phyloP scores from a whole-genome alignment of 2,113 vertebrate genomes.

The Coptodon bakossiorum region DNA sequence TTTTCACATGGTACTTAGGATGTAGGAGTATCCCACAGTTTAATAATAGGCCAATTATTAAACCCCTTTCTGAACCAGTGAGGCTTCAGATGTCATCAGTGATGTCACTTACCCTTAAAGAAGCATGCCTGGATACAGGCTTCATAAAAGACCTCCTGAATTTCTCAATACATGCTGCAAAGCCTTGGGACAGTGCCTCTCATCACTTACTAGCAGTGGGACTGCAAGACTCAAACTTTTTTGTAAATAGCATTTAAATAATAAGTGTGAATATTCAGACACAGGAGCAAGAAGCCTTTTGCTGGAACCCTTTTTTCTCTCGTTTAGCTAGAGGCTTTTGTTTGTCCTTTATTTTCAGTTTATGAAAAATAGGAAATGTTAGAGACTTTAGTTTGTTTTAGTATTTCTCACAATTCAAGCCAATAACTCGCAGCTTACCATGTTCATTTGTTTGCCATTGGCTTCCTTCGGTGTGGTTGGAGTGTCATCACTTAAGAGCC shows the following conservation, averaged over 20 bases:
- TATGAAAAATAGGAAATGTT: not conserved
- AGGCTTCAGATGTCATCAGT: not conserved
- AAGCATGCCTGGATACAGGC: not conserved
- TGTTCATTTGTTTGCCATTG: not conserved
- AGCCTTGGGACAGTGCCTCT: not conserved
- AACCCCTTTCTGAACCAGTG: not conserved
- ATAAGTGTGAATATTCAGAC: not conserved
- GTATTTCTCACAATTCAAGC: not conserved
- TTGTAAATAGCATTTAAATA: not conserved
- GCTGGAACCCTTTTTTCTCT: not conserved
- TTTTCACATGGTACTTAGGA: not conserved
- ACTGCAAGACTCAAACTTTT: not conserved
- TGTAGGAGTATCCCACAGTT: not conserved
- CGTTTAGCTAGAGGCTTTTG: not conserved
- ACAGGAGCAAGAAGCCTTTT: not conserved
- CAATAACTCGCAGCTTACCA: not conserved
- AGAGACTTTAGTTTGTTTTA: not conserved
- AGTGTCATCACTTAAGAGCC: not conserved
- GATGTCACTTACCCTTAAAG: not conserved
- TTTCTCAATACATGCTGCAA: rapidly evolving
- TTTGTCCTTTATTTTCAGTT: not conserved
- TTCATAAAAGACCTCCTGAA: not conserved
- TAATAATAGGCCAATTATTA: not conserved
- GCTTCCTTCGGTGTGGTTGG: not conserved
- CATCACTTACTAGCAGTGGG: not conserved